Base-by-base conservation (phyloP, 2,888 invertebrate genomes). In the Chymomyza procnemis region DNA sequence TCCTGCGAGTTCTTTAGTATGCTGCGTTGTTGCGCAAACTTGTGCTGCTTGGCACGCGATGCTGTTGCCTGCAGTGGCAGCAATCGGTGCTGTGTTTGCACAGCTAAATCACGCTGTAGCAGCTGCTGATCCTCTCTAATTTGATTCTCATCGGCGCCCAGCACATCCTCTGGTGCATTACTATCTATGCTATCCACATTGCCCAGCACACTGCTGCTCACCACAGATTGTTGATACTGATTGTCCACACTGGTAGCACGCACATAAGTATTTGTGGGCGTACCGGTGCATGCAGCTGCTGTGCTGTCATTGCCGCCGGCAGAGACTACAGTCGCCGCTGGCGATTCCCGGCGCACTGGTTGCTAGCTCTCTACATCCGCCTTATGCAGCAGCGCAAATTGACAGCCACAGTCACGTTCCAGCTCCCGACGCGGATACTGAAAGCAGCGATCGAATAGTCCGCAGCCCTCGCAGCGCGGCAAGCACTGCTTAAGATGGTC, bases 391-490 rank as follows among this genome's bases (percentile, higher is more conserved):
- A 96, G 93, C 89, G 96, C 96, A 92, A 96, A 96, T 92, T 96
- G 96, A 93, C 96, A 96, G 92, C 96, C 96, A 91, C 96, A 96
- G 92, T 96, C 96, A 90, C 96, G 94, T 79, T 94, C 93, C 86
- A 90, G 79, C 82, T 93, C 92, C 90, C 95, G 93, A 88, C 95
- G 93, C 82, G 95, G 95, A 92, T 95, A 95, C 92, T 95, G 95
- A 94, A 96, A 96, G 94, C 96, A 96, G 92, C 95, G 95, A 92
- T 96, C 95, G 94, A 96, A 95, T 84, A 96, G 93, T 91, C 96
- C 96, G 94, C 96, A 96, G 91, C 96, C 95, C 92, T 95, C 95
- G 92, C 94, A 94, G 92, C 93, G 92, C 89, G 92, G 92, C 91
- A 92, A 89, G 88, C 92, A 91, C 91, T 90, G 84, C 48, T 41